These are phyloP conservation scores for Anhinga anhinga DNA, from an alignment of 2,113 vertebrate genomes.

Conservation along the genomic window DNA sequence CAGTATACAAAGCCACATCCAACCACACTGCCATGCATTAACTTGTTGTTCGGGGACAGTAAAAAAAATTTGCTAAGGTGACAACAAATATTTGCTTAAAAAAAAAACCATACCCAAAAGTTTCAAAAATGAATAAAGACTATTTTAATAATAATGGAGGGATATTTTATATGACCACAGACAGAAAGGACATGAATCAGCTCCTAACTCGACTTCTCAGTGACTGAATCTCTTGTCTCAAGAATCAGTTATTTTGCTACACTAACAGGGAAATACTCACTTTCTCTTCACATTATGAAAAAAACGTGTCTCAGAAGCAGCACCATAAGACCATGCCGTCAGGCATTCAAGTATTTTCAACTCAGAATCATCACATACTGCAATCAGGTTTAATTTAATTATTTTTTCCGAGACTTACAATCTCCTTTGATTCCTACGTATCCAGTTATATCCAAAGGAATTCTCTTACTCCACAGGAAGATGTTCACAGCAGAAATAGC, in stretches of 20 bases:
- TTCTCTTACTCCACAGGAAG: neutral
- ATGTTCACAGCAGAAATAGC: neutral
- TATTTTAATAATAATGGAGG: neutral
- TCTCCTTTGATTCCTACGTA: neutral
- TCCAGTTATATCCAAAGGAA: neutral
- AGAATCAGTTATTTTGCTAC: neutral
- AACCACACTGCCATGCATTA: neutral
- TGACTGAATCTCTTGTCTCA: neutral
- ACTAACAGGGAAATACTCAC: neutral
- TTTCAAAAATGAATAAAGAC: neutral
- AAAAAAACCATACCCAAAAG: neutral
- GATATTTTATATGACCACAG: neutral
- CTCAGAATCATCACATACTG: neutral
- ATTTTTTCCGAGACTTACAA: neutral
- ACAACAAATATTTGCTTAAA: neutral
- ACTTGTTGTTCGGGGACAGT: neutral
- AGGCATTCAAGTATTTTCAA: neutral
- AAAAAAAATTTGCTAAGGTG: neutral
- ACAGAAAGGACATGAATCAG: neutral
- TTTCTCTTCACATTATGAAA: neutral
- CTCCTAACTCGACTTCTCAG: neutral
- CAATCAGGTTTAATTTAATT: neutral
- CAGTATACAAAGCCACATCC: neutral
- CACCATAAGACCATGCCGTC: neutral
- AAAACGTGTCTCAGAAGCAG: rapidly evolving